These are phyloP conservation scores for Helogale parvula DNA, from an alignment of 2,113 vertebrate species.

Conservation along the genomic window DNA sequence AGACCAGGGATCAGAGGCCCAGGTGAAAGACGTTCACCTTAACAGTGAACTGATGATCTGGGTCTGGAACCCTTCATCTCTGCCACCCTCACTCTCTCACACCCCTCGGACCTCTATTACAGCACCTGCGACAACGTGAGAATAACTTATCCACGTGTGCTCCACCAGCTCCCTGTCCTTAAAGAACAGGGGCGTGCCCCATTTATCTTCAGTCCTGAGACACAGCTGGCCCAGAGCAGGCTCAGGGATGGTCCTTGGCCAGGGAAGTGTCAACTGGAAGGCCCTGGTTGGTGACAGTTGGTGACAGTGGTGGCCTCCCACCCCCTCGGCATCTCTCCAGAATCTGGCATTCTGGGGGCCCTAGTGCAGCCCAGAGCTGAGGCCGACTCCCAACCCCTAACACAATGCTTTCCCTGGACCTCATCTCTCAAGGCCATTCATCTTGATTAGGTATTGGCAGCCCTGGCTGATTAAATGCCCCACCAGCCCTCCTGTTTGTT, in stretches of 20 bases:
- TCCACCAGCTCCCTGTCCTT: not conserved
- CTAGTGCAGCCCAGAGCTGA: not conserved
- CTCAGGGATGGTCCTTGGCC: not conserved
- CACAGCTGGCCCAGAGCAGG: not conserved
- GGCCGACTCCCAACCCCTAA: not conserved
- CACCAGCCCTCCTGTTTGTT: slow-evolving; percentile 39
- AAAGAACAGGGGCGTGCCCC: not conserved
- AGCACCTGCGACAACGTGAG: not conserved
- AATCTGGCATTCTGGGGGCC: not conserved
- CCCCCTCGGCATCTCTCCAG: not conserved
- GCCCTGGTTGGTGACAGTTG: not conserved
- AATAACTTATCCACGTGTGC: fast-evolving
- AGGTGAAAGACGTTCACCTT: fast-evolving
- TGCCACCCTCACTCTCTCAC: not conserved
- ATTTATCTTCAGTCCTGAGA: not conserved
- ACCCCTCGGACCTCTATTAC: not conserved
- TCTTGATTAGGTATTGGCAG: slow-evolving; percentile 66
- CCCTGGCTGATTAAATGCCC: slow-evolving; percentile 51
- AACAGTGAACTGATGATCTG: not conserved
- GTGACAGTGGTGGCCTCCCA: not conserved
- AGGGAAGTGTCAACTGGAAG: not conserved
- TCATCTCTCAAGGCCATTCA: not conserved
- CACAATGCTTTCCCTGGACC: not conserved
- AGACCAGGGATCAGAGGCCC: not conserved
- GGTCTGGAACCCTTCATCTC: not conserved